Evolutionary conservation across 2,888 invertebrate species (phyloP).

Genomic region (Coremacera marginata): DNA sequence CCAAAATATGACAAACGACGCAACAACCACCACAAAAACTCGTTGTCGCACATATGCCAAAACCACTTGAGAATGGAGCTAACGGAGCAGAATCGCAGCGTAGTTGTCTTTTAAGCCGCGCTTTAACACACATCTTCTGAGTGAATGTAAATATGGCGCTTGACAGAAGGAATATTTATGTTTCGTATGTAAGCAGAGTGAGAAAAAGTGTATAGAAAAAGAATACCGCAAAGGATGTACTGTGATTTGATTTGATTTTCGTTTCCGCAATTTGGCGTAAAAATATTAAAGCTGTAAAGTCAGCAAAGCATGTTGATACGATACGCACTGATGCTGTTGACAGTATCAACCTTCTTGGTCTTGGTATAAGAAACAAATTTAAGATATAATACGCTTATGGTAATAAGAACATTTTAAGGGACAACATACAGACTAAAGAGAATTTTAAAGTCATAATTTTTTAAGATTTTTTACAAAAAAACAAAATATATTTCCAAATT

Average conservation of each 20-base stretch:
- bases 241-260: slow-evolving; percentile 45
- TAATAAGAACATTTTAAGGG: too few species aligned
- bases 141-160: slow-evolving; percentile 61
- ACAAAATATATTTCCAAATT: too few species aligned
- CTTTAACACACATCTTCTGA: not conserved
- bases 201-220: not conserved
- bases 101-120: not conserved
- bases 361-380: not conserved
- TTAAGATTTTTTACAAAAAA: too few species aligned
- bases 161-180: slow-evolving; percentile 62
- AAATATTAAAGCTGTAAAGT: slow-evolving; percentile 35
- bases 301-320: slow-evolving; percentile 36
- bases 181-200: not conserved
- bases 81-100: slow-evolving; percentile 24
- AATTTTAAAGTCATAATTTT: too few species aligned
- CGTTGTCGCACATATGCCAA: slow-evolving; percentile 16
- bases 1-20: slow-evolving; percentile 60
- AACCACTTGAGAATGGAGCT: not conserved
- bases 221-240: not conserved
- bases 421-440: too few species aligned
- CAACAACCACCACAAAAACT: slow-evolving; percentile 51
- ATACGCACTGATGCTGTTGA: not conserved
- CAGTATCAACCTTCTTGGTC: slow-evolving; percentile 7
- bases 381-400: too few species aligned
- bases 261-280: slow-evolving; percentile 43